Evolutionary conservation across 2,888 invertebrate genomes (phyloP).

Genomic region (Diarsia mendica): DNA sequence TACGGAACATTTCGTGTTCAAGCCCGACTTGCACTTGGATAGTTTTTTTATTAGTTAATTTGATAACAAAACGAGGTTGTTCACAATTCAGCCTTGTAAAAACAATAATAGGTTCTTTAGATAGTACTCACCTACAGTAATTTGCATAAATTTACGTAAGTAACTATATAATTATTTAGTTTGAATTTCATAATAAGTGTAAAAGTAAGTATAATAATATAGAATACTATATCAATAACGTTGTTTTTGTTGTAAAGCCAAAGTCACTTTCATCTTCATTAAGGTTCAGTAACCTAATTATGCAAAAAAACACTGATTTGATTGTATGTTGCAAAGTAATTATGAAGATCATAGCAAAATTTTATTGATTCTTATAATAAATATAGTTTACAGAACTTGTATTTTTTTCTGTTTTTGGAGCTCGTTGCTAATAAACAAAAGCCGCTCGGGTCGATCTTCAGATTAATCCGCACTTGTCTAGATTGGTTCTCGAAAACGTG

Average conservation of each 20-base stretch:
- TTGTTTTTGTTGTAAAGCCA: not conserved
- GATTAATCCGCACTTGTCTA: too few species aligned
- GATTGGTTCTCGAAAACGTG: not conserved
- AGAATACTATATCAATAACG: not conserved
- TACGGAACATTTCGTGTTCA: too few species aligned
- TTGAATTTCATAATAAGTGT: not conserved
- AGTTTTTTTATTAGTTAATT: not conserved
- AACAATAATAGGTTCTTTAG: not conserved
- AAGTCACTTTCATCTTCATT: slow-evolving; percentile 19
- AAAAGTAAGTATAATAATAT: not conserved
- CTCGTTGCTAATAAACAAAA: too few species aligned
- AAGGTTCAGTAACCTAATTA: slow-evolving; percentile 2
- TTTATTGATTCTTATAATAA: not conserved
- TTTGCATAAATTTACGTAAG: not conserved
- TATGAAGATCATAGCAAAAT: not conserved
- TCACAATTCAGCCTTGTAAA: not conserved
- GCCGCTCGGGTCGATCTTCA: too few species aligned
- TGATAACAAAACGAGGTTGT: not conserved
- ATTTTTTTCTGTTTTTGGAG: too few species aligned
- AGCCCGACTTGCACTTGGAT: too few species aligned
- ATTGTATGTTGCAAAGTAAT: not conserved
- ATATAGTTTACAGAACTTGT: too few species aligned
- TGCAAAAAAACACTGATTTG: not conserved
- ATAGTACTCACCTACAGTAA: not conserved
- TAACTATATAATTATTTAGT: not conserved